Conservation (phyloP, 2,888 invertebrate genomes). For the Cephonodes hylas region DNA sequence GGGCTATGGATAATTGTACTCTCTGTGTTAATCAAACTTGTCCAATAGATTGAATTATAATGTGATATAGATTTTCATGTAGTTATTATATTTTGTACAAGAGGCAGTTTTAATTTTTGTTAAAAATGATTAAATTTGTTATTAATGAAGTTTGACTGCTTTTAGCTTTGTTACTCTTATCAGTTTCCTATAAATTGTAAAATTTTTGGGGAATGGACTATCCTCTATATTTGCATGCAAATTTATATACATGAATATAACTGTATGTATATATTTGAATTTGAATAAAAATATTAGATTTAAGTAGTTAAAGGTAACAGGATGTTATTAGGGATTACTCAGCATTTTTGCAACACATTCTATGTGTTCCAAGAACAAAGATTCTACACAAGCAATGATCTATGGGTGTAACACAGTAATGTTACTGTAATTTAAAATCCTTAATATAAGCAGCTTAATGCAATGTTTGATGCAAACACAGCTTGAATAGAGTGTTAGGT, state of each 20-base stretch:
- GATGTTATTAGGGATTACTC: conserved; percentile 1
- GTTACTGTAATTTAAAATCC: conserved; percentile 17
- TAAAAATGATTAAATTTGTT: conserved; percentile 17
- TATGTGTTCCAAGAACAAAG: conserved; percentile 8
- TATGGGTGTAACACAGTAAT: conserved; percentile 23
- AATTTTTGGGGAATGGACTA: conserved; percentile 22
- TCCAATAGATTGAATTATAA: conserved; percentile 1
- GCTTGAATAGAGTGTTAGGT: conserved; percentile 23
- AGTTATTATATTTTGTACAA: conserved; percentile 18
- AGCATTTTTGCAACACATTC: not conserved
- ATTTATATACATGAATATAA: conserved; percentile 50
- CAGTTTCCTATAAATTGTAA: conserved; percentile 26
- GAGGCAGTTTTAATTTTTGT: conserved; percentile 10
- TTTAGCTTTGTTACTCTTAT: conserved; percentile 27
- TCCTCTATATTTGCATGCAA: conserved; percentile 27
- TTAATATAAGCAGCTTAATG: conserved; percentile 31
- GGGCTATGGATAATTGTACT: conserved; percentile 14
- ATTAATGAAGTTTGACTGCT: conserved; percentile 19
- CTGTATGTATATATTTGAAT: conserved; percentile 76
- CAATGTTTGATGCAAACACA: conserved; percentile 28
- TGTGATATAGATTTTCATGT: conserved; percentile 1
- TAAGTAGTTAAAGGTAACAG: conserved; percentile 68
- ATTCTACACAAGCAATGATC: not conserved
- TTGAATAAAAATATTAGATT: conserved; percentile 53
- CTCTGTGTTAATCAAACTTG: not conserved